These are phyloP conservation scores for Tromatobia lineatoria DNA, from an alignment of 2,888 invertebrate genomes.

Conservation along the genomic window DNA sequence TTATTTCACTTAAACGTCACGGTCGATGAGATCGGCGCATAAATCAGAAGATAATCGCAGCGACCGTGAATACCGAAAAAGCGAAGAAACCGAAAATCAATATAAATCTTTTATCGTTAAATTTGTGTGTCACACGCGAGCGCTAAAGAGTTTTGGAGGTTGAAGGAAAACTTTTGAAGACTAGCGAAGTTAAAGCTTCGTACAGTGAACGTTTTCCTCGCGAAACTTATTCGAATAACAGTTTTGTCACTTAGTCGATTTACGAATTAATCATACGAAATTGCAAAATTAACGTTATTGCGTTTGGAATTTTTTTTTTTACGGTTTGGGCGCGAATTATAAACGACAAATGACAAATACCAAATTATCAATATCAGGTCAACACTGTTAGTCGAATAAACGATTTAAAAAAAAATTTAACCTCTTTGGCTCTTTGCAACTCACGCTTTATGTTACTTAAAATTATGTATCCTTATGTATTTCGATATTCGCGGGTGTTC, in stretches of 20 bases:
- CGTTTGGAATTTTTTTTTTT: neutral
- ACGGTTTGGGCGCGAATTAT: neutral
- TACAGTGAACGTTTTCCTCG: neutral
- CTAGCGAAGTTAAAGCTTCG: conserved; percentile 22
- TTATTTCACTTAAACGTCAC: neutral
- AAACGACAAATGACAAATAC: neutral
- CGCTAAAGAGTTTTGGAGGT: conserved; percentile 2
- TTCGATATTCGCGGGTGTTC: conserved; percentile 55
- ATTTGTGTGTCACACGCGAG: conserved; percentile 27
- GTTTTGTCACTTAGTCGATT: neutral
- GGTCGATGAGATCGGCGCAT: neutral
- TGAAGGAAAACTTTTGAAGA: conserved; percentile 29
- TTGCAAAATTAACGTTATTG: neutral
- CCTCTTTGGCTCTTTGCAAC: conserved; percentile 1
- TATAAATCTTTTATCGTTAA: conserved; percentile 31
- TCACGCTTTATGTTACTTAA: conserved; percentile 49
- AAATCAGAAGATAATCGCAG: conserved; percentile 1
- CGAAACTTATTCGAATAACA: conserved; percentile 19
- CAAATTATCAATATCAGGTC: neutral
- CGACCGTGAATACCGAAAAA: neutral
- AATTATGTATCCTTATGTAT: conserved; percentile 53
- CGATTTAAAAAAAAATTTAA: neutral
- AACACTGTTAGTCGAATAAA: neutral
- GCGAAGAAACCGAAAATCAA: conserved; percentile 2
- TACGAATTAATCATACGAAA: neutral